phyloP scores from a whole-genome alignment of 2,888 invertebrate species.

The Beris chalybata region DNA sequence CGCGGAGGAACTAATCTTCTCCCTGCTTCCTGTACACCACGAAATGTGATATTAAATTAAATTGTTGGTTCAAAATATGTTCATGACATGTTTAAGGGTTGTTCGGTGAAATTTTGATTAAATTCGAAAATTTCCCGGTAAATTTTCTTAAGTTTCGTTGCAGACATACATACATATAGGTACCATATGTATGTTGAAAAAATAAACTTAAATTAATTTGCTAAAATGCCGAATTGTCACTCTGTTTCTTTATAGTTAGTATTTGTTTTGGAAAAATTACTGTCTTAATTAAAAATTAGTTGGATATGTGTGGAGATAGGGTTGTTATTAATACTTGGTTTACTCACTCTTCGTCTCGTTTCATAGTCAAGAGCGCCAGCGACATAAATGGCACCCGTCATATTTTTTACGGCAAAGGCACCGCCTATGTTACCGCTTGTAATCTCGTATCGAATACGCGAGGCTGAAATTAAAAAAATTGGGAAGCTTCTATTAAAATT shows the following conservation, averaged over 20 bases:
- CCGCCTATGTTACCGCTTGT: constrained; percentile 99
- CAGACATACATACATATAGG: no score
- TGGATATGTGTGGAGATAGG: no score
- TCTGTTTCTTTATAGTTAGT: background rate
- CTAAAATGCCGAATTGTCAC: background rate
- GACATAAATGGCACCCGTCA: constrained; percentile 98
- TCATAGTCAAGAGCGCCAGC: constrained; percentile 97
- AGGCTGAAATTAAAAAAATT: constrained; percentile 66
- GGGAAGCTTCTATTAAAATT: constrained; percentile 20
- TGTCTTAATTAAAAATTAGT: background rate
- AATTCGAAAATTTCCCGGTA: no score
- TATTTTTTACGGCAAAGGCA: constrained; percentile 96
- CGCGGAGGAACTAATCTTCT: no score
- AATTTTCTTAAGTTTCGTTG: no score
- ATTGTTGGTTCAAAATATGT: no score
- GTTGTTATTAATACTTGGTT: constrained; percentile 29
- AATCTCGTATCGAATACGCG: constrained; percentile 99
- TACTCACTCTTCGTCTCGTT: constrained; percentile 89
- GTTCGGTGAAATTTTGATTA: no score
- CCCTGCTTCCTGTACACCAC: no score
- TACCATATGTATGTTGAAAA: no score
- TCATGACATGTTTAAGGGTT: no score
- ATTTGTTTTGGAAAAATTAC: background rate
- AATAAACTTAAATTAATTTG: no score
- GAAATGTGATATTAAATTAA: no score